Conservation (phyloP, 2,888 invertebrate genomes). For the Mythimna ferrago region DNA sequence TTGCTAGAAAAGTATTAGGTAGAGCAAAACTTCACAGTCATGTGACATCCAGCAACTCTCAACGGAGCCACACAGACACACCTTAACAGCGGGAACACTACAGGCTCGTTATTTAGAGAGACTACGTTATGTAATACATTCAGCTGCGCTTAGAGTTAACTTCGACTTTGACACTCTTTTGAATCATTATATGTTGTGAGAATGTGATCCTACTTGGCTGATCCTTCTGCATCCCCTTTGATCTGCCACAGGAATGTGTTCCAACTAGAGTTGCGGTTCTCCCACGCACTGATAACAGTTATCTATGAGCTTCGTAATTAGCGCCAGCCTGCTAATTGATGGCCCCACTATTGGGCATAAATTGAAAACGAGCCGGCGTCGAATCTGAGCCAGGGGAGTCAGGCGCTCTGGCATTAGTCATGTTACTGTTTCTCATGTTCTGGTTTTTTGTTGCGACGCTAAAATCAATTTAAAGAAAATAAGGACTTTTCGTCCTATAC, state of each 20-base stretch:
- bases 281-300: constrained; percentile 65
- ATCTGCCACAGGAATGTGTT: constrained; percentile 36
- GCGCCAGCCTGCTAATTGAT: constrained; percentile 45
- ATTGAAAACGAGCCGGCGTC: constrained; percentile 5
- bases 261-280: constrained; percentile 27
- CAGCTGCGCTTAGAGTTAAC: no score
- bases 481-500: background rate
- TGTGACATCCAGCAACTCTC: no score
- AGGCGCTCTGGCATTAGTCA: background rate
- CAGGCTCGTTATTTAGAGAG: no score
- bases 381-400: background rate
- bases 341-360: constrained; percentile 6
- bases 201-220: no score
- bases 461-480: background rate
- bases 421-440: background rate
- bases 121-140: no score
- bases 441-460: background rate
- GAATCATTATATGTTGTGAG: no score
- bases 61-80: no score
- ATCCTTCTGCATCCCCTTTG: constrained; percentile 27
- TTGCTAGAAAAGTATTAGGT: no score
- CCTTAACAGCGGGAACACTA: no score
- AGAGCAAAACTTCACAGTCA: no score
- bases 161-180: no score
- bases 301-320: constrained; percentile 65